Conservation (phyloP, 2,888 invertebrate genomes). For the Cantharis flavilabris region DNA sequence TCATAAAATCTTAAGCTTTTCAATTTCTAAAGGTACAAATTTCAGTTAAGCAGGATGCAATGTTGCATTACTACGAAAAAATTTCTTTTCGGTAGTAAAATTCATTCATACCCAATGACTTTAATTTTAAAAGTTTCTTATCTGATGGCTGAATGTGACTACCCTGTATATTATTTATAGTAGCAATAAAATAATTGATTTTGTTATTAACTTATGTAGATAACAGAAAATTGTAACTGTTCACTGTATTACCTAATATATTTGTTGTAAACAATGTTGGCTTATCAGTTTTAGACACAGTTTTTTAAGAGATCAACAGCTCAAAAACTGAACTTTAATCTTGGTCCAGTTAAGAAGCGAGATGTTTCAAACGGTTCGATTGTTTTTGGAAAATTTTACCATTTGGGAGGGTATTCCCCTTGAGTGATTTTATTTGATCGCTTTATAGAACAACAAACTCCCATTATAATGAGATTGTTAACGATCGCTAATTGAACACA, state of each 20-base stretch:
- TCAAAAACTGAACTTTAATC: background rate
- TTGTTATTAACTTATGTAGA: too few relatives aligned
- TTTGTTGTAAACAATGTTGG: background rate
- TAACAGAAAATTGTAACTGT: too few relatives aligned
- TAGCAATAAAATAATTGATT: too few relatives aligned
- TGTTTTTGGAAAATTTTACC: background rate
- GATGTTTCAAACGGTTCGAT: background rate
- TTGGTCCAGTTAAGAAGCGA: background rate
- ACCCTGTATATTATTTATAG: background rate
- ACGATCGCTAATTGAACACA: background rate
- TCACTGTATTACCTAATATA: background rate
- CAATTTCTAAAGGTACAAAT: background rate
- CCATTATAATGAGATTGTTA: background rate
- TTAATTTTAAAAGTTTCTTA: background rate
- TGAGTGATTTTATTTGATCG: background rate
- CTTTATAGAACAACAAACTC: background rate
- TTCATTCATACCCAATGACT: background rate
- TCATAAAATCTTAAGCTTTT: background rate
- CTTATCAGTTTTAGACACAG: background rate
- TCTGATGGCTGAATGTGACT: background rate
- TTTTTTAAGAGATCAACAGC: background rate
- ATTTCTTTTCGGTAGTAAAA: background rate
- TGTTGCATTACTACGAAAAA: background rate
- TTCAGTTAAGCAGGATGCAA: background rate
- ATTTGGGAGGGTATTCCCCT: too few relatives aligned